Evolutionary conservation across 2,888 invertebrate genomes (phyloP).

Genomic region (Diloba caeruleocephala): DNA sequence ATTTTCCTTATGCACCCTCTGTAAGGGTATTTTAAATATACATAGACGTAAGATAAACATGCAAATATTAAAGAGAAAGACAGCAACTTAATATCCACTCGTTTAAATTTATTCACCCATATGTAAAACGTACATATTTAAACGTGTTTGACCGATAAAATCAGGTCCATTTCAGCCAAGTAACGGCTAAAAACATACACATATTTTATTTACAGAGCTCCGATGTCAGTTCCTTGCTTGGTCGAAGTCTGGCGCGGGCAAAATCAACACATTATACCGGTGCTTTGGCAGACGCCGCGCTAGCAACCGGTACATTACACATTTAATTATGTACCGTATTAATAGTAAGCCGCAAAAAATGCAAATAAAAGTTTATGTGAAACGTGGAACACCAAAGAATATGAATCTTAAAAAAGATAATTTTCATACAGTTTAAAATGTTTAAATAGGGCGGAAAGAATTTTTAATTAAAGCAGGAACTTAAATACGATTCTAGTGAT

Average conservation of each 20-base stretch:
- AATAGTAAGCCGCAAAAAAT: slow-evolving; percentile 33
- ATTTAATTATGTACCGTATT: slow-evolving; percentile 44
- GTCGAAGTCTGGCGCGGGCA: slow-evolving; percentile 85
- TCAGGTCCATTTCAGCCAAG: background rate
- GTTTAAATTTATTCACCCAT: slow-evolving; percentile 10
- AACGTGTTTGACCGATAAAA: slow-evolving; percentile 21
- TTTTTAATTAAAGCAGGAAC: no score
- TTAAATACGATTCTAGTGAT: no score
- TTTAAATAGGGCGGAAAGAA: no score
- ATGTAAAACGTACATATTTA: slow-evolving; percentile 22
- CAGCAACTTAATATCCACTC: slow-evolving; percentile 1
- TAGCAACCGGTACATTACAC: slow-evolving; percentile 76
- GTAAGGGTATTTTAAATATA: no score
- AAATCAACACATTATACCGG: slow-evolving; percentile 88
- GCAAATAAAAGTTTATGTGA: slow-evolving; percentile 12
- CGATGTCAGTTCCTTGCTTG: slow-evolving; percentile 87
- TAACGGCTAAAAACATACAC: slow-evolving; percentile 7
- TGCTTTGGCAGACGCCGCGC: slow-evolving; percentile 85
- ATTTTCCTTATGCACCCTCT: no score
- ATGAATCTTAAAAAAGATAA: no score
- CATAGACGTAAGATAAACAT: no score
- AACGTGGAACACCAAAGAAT: slow-evolving; percentile 3
- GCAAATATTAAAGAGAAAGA: background rate
- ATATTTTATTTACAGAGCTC: slow-evolving; percentile 65
- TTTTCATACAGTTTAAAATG: no score